Evolutionary conservation across 2,113 vertebrate species (phyloP), one percentile per base, ranked within the genome.

Genomic region (Tautogolabrus adspersus): DNA sequence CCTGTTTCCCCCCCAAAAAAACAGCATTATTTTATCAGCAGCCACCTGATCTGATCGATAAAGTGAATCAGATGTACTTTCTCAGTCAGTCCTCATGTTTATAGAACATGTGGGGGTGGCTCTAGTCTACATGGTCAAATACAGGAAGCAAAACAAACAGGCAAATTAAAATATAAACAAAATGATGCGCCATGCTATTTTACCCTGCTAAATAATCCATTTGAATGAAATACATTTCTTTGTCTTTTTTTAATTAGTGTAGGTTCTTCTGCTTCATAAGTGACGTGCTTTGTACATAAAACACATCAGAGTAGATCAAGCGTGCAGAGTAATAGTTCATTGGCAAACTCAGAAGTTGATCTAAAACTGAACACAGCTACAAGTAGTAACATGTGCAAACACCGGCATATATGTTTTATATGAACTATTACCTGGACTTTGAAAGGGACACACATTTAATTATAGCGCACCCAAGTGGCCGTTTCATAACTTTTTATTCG

Each of bases 391-490:
- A 22, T 22, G 16, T 49, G 10, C 5, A 38, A 37, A 3, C 6
- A 57, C 18, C 13, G 21, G 23, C 16, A 4, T 34, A 34, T 34
- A 34, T 26, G 26, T 26, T 26, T 26, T 26, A 26, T 22, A 22
- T 10, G 19, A 16, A 2, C 51, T 10, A 70, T 40, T 21, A 57
- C 9, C 16, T 15, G 3, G 26, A 30, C 26, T 9, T 8, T 54
- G 6, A 55, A 18, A 5, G 13, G 8, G 49, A 8, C 19, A n/a
- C 49, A 52, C 1, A 52, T 52, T 79, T 63, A 54, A 34, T 61
- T 46, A 78, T 7, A 73, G 87, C 71, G 18, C 81, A 58, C 66
- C 67, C 81, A 37, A 66, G 83, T 76, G 83, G 77, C 8, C 42
- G 62, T 21, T 2, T 73, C 8, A 30, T 19, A 19, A 30, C 18